Base-by-base conservation (phyloP, 2,797 vertebrate genomes). In the Lateolabrax maculatus region DNA sequence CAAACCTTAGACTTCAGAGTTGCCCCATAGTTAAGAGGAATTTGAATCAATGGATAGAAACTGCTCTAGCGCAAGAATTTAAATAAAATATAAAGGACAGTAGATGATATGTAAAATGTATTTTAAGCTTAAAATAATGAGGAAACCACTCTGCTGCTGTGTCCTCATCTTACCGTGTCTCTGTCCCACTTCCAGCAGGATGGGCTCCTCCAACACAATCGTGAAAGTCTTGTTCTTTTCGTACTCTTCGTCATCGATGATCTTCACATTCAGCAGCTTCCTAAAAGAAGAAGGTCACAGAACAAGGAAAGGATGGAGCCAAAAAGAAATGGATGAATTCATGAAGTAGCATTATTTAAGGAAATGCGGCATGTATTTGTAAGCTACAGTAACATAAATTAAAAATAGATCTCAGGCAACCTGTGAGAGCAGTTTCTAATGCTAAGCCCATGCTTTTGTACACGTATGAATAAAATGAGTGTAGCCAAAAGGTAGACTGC, bases 151-250 rank as follows among this genome's bases (percentile, higher is more conserved):
- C 16, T 73, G 29, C 41, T 29, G 51, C 44, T 63, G 61, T 39
- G 60, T 75, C 72, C 60, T 61, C 49, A 31, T 51, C 94, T 93
- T 83, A 96, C 96, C 96, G 0, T 96, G 95, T 73, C 93, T 94
- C 88, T 95, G 94, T 76, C 96, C 95, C 51, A 96, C 95, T 67
- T 97, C 96, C 88, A 97, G 91, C 82, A 97, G 87, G 21, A 96
- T 91, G 0, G 96, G 96, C 43, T 95, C 96, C 65, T 95, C 96
- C 84, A 97, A 70, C 41, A 96, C 91, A 39, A 97, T 90, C 0
- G 91, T 94, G 87, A 97, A 97, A 12, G 92, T 96, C 92, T 97
- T 97, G 86, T 97, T 97, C 90, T 97, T 97, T 91, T 97, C 96
- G 4, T 97, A 97, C 84, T 97, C 96, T 83, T 97, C 96, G 3